Evolutionary conservation across 1,140 invertebrate species (phyloP), one percentile per base, ranked within the genome.

Genomic region (honey bee (Apis mellifera)): DNA sequence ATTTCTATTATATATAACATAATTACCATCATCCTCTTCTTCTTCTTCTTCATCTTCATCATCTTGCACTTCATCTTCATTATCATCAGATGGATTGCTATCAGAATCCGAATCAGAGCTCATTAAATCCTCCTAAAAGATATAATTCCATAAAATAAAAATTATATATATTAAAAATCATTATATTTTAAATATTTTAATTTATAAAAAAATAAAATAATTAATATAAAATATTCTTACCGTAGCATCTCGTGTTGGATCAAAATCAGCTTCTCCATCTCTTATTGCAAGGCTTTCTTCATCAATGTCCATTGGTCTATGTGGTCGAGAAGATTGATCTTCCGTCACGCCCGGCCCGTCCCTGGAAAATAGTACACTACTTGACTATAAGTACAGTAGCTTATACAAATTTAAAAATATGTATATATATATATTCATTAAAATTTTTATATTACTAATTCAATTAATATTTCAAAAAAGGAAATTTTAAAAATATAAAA

Each of bases 21-120:
- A 74, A 60, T 83, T 89, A 90, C 92, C 92, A 73, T 95, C 95
- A 50, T 95, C 95, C 62, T 95, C 94, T 83, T 96, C 95, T 32
- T 95, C 95, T 32, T 95, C 95, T 69, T 95, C 95, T n/a, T 95
- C 95, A 57, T 96, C 95, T 19, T 95, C 95, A 50, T 95, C 95
- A 74, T 95, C 95, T 75, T 95, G 94, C n/a, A 95, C 95, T 75
- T 95, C 95, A 50, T 95, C 95, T 69, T 95, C 95, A 70, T 95
- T 95, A 80, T 95, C 94, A 82, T 94, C 93, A 1, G 93, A 94
- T 15, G 91, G 91, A 89, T 94, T 93, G 32, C 92, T 93, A 52
- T 94, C 93, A 1, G 93, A 93, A 50, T 95, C 95, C 7, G 95
- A 95, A 91, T 95, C 95, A 3, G 95, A 95, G 83, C 95, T 95